Conservation (phyloP, 2,113 vertebrate species). For the Spea multiplicata region DNA sequence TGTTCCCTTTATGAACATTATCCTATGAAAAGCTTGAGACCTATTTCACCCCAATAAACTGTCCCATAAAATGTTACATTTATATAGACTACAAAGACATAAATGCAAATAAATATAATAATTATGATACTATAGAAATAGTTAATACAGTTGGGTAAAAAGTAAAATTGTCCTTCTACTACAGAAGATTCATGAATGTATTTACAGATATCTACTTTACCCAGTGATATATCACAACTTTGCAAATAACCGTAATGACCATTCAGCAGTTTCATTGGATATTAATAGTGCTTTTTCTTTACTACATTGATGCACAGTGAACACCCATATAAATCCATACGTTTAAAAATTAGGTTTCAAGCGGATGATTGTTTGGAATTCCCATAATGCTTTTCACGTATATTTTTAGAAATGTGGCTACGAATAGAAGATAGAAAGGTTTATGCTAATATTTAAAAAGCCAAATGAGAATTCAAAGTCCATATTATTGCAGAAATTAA, state of each 20-base stretch:
- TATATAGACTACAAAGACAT: not conserved
- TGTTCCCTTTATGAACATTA: too few species aligned
- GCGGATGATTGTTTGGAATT: too few species aligned
- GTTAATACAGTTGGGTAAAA: too few species aligned
- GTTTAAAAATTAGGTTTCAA: too few species aligned
- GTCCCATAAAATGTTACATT: conserved; percentile 4
- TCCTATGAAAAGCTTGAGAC: not conserved
- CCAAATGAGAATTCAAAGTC: conserved; percentile 11
- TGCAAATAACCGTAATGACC: not conserved
- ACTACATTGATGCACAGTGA: too few species aligned
- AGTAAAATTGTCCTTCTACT: too few species aligned
- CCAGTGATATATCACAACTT: conserved; percentile 3
- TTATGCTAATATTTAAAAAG: conserved; percentile 28
- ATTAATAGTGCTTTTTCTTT: too few species aligned
- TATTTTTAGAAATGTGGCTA: not conserved
- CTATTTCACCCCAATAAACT: conserved; percentile 14
- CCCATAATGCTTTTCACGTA: not conserved
- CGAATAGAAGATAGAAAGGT: not conserved
- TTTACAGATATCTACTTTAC: not conserved
- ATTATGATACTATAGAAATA: too few species aligned
- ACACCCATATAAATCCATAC: too few species aligned
- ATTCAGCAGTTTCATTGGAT: too few species aligned
- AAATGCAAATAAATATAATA: conserved; percentile 14
- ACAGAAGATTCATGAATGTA: not conserved
- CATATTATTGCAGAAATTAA: conserved; percentile 30